Evolutionary conservation across 2,888 invertebrate species (phyloP), one percentile per base, ranked within the genome.

Genomic region (Hermaeophaga mercurialis): DNA sequence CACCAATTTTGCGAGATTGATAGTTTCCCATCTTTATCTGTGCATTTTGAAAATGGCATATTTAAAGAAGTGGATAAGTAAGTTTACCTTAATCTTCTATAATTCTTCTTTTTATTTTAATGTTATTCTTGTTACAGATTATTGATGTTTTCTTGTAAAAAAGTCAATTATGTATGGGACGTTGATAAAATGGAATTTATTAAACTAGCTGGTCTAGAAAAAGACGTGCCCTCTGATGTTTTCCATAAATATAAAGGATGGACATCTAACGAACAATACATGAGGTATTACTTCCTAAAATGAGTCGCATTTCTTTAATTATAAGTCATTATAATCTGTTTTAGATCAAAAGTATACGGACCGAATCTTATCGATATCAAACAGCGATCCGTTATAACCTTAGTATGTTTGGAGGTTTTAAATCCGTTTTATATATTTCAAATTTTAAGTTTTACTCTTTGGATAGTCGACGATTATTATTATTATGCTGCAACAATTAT

Each of bases 341-440:
- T 53, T 43, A 90, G 94, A 73, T 82, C 90, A 41, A 82, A 87
- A 66, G 87, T 94, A 50, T 94, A 91, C 74, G 94, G 94, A 0
- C 78, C 84, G 17, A 95, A 95, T 78, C 87, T 89, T 75, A 95
- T 95, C 66, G 82, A 85, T 46, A 89, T 95, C 28, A 90, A 90
- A 3, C 86, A 92, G 44, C 86, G 88, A 70, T 84, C 88, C 44
- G 80, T 91, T 38, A 72, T 85, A 56, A 86, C 86, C 0, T 80
- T 94, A 9, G 80, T 94, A 0, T 84, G 90, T 31, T 79, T 92
- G 61, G 94, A 94, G 77, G 88, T 91, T 26, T 84, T 96, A 67
- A 94, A 95, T 78, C 96, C 96, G 2, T 96, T 96, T 80, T 96
- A 96, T 80, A 88, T 96, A 71, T 96, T 96, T 81, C 96, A 96